phyloP scores from a whole-genome alignment of 2,797 vertebrate genomes.

The Xerus rutilus region DNA sequence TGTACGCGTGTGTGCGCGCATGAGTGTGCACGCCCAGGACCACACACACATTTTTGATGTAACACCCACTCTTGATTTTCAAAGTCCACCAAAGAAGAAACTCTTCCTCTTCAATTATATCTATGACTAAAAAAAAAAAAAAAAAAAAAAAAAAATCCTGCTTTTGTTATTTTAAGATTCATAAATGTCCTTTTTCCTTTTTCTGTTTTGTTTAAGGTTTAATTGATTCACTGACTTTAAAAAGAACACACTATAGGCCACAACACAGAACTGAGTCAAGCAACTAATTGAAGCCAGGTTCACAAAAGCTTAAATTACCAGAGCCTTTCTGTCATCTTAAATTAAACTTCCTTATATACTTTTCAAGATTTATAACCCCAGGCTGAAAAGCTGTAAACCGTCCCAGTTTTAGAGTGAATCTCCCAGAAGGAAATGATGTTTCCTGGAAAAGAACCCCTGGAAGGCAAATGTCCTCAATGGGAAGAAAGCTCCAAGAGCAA shows the following conservation, averaged over 20 bases:
- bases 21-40: too few relatives aligned
- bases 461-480: conserved; percentile 31
- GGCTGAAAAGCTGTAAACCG: conserved; percentile 68
- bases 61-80: neutral
- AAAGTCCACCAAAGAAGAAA: neutral
- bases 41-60: too few relatives aligned
- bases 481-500: neutral
- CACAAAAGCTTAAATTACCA: conserved; percentile 62
- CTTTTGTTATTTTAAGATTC: neutral
- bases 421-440: conserved; percentile 65
- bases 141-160: neutral
- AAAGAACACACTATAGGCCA: conserved; percentile 58
- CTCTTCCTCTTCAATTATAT: conserved; percentile 32
- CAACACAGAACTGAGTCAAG: conserved; percentile 63
- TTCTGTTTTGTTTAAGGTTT: conserved; percentile 39
- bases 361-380: conserved; percentile 72
- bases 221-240: conserved; percentile 56
- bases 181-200: neutral
- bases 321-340: conserved; percentile 74
- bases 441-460: conserved; percentile 61
- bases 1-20: neutral
- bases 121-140: conserved; percentile 2
- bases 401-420: conserved; percentile 69
- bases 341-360: conserved; percentile 73
- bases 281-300: conserved; percentile 77